Evolutionary conservation across 2,888 invertebrate genomes (phyloP), one percentile per base, ranked within the genome.

Genomic region (Panopea generosa): DNA sequence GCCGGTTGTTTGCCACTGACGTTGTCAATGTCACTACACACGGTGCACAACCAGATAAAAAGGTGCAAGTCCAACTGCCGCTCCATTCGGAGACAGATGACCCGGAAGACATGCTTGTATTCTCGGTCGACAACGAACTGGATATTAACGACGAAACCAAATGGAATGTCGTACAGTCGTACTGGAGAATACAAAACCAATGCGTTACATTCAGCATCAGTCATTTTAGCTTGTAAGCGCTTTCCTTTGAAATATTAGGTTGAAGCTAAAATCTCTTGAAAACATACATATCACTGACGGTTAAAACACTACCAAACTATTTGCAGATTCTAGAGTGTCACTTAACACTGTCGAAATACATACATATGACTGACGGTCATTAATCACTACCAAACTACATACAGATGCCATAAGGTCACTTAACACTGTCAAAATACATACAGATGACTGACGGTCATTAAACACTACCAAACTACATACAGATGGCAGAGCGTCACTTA

Each of bases 141-240:
- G 69, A 72, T 20, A 24, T 81, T 20, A 68, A 74, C 1, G 65
- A 71, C 29, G 81, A 81, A 18, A 56, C 60, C 33, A 50, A 16
- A 24, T 81, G 81, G 81, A 52, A 20, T 9, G 29, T 43, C 9
- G 40, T 81, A 18, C 47, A 74, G 4, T n/a, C 68, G 6, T 61
- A 56, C 18, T 9, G 50, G 49, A 66, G 40, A 20, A 59, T 67
- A 40, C 43, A 61, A 14, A 77, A 77, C 49, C 65, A 59, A 16
- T 75, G 81, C 50, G 47, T 81, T 1, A 47, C 49, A 3, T 81
- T 81, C 61, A 57, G 27, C 18, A 60, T 77, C 4, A 57, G 50
- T 1, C 65, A 60, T 45, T 77, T 75, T 9, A 71, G 81, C 75
- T 65, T 81, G 80, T 81, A 61, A 55, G 63, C 40, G 1, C 27